Base-by-base conservation (phyloP, 2,888 invertebrate genomes). In the Epinotia demarniana region DNA sequence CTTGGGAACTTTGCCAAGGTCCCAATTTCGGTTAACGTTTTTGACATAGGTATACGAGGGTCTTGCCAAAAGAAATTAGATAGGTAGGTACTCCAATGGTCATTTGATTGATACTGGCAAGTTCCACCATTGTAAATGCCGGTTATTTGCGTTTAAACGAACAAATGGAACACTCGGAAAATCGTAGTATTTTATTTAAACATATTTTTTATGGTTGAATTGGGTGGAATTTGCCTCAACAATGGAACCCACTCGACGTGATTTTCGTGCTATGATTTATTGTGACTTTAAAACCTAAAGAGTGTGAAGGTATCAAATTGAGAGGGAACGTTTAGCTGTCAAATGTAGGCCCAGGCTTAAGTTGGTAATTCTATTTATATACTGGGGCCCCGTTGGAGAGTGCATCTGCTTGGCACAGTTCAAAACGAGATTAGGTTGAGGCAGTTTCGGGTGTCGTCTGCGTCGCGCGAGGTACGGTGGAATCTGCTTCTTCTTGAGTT, bases 351-450 rank as follows among this genome's bases (percentile, higher is more conserved):
- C n/a, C 6, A 53, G n/a, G 62, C 72, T 57, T 62, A 57, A 69
- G 23, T 69, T 69, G 27, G 67, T 74, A 69, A 74, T 69, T 57
- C 73, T 74, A 74, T 74, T 69, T 69, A 74, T 74, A 74, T 19
- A 63, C 62, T 19, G 27, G n/a, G 57, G 63, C 19, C 55, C 12
- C 39, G 18, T 19, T 68, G 11, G 27, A 58, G 58, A 46, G 19
- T 61, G 62, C 71, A 39, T 63, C 63, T 71, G 61, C 71, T 63
- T 63, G 63, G 72, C 72, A 72, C 72, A n/a, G 60, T 49, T 67
- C 18, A 12, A 16, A 46, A 49, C n/a, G 16, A 73, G 72, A 73
- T 73, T 73, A 73, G 60, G 53, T 9, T 49, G 16, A 53, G 49
- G n/a, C 27, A 68, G 68, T 68, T 68, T 8, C 33, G 16, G n/a